Base-by-base conservation (phyloP, 2,888 invertebrate species). In the Timema podura region DNA sequence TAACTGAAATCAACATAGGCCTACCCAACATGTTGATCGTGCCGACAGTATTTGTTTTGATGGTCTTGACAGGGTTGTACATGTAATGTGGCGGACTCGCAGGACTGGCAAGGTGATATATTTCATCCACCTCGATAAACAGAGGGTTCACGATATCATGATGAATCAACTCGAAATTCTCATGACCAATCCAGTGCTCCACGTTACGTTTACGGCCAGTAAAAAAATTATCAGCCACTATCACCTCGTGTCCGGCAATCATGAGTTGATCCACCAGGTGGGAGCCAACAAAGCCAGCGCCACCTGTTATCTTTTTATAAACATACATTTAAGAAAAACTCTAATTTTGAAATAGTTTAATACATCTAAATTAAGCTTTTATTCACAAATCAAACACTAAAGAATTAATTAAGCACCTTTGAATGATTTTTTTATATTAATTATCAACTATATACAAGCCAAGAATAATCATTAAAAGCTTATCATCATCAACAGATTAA, bases 11-110 rank as follows among this genome's bases (percentile, higher is more conserved):
- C 45, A 67, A 61, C 13, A 57, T n/a, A 51, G 72, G 78, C 81
- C 76, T 81, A 91, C 95, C 95, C 77, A 96, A 84, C 85, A 96
- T 92, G 82, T 96, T 96, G 72, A 96, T 95, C 47, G 96, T 96
- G 68, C 94, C 99, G 79, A 99, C 86, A 1, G 98, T 97, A 81
- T 99, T 99, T 0, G 98, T 98, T 82, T 99, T 99, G 75, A 99
- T 95, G 15, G 99, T 99, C 83, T 99, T 99, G 5, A 99, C 98
- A 48, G 99, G 98, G 85, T 99, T 99, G 79, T 93, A 92, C 99
- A 99, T 99, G 80, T 99, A 99, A 84, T 99, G 98, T 0, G 97
- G 98, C 44, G 99, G 99, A 76, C 97, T 97, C 1, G 99, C 99
- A 10, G 99, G 99, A 79, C 98, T 98, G 16, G 99, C 99, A 78